A percentile compares a stretch with the other conserved stretches of the same genome.
phyloP scores from a whole-genome alignment of 2,888 invertebrate species.

The Octonoba sinensis region DNA sequence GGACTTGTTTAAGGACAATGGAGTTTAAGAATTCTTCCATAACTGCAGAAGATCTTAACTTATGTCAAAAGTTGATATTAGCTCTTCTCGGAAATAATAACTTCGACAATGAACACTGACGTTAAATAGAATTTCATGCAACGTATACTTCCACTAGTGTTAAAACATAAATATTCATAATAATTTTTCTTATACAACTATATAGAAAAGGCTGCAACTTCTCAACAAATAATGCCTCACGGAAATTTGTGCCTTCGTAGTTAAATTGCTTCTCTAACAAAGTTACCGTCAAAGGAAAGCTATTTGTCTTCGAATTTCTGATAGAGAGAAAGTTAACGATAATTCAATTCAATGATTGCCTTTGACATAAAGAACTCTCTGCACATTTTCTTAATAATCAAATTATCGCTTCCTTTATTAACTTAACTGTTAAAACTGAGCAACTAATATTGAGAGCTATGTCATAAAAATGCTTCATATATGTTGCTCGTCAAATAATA shows the following conservation, averaged over 20 bases:
- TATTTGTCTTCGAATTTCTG: constrained; percentile 45
- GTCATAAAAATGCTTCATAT: too few species aligned
- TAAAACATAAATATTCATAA: constrained; percentile 2
- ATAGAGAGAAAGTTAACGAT: constrained; percentile 47
- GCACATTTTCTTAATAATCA: neutral
- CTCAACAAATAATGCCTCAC: constrained; percentile 20
- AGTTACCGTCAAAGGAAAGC: constrained; percentile 42
- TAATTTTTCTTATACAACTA: neutral
- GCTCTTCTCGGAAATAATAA: neutral
- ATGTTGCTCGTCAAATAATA: too few species aligned
- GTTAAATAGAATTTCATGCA: neutral
- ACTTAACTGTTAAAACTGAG: too few species aligned
- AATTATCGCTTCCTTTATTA: too few species aligned
- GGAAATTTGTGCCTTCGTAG: constrained; percentile 38
- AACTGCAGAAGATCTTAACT: neutral
- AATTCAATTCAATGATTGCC: constrained; percentile 41
- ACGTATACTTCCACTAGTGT: too few species aligned
- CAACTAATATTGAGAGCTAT: too few species aligned
- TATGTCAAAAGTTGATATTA: too few species aligned
- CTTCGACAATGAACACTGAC: neutral
- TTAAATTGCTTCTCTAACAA: constrained; percentile 35
- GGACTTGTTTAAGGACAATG: too few species aligned
- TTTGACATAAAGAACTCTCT: constrained; percentile 40
- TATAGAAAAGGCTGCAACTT: constrained; percentile 13
- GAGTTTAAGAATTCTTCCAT: neutral